Base-by-base conservation (phyloP, 2,113 vertebrate genomes). In the Ellobius talpinus region DNA sequence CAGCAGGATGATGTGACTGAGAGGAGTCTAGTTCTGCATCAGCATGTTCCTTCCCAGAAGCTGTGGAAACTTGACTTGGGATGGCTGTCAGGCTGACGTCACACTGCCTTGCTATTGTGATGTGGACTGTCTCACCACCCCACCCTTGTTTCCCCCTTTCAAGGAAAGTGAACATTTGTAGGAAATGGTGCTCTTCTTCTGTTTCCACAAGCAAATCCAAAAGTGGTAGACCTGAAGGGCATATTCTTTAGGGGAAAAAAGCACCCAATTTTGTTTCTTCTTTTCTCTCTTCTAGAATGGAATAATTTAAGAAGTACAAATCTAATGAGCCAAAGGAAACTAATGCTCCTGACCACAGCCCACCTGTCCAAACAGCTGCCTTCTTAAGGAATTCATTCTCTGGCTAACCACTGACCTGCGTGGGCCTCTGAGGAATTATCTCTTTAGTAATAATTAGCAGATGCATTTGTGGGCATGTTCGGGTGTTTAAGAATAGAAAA, bases 201-300 rank as follows among this genome's bases (percentile, higher is more conserved):
- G 26, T 85, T 96, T 87, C 58, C 74, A 36, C 36, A 93, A 93
- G 77, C 87, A 78, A 87, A 89, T 93, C 13, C 16, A 70, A 96
- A 79, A 79, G 58, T 70, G 17, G 73, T 61, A 95, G 87, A 94
- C 9, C 29, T 55, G 9, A 88, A 36, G 73, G 66, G 24, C 73
- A 7, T 77, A 31, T 55, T 95, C 89, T 89, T 61, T 73, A 55
- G 19, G 63, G 47, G 5, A 2, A 50, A 55, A 21, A 52, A 47
- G 17, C 85, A 8, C 31, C 23, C 19, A 66, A 50, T 90, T 93
- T 13, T n/a, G 1, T 95, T 93, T 89, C 29, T 36, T 88, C 36
- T 90, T 93, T 39, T 68, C 63, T 74, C 82, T 52, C 7, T 94
- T 55, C 55, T 63, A 42, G 24, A 29, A 42, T 63, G 93, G 90